These are phyloP conservation scores for Lipophrys pholis DNA, from an alignment of 2,113 vertebrate species.

Conservation along the genomic window DNA sequence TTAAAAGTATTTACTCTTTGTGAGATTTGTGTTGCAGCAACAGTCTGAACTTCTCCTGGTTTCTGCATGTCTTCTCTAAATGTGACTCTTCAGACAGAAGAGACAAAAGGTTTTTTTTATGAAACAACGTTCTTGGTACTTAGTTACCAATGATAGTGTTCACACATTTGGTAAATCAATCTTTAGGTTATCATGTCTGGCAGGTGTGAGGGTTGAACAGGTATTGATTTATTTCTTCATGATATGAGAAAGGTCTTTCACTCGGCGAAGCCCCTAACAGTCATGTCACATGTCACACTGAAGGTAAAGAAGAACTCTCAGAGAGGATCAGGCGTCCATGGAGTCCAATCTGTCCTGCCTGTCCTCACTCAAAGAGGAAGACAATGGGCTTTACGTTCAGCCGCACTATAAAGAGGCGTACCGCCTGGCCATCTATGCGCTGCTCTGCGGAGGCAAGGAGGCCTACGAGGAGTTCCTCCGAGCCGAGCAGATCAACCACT, in stretches of 20 bases:
- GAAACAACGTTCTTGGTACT: too few relatives aligned
- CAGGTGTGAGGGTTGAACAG: background rate
- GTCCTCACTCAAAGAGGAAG: conserved; percentile 88
- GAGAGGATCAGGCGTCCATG: conserved; percentile 68
- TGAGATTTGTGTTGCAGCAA: too few relatives aligned
- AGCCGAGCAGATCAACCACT: conserved; percentile 87
- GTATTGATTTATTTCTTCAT: background rate
- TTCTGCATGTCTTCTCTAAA: too few relatives aligned
- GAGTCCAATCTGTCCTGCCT: conserved; percentile 86
- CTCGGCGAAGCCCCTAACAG: background rate
- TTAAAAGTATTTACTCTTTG: too few relatives aligned
- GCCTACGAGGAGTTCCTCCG: conserved; percentile 90
- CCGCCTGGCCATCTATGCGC: conserved; percentile 89
- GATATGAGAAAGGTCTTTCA: background rate
- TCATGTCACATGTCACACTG: background rate
- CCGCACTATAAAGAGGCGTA: conserved; percentile 93
- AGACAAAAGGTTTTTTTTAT: too few relatives aligned
- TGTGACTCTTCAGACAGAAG: too few relatives aligned
- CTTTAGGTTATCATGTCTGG: background rate
- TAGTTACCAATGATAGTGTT: background rate
- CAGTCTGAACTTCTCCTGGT: too few relatives aligned
- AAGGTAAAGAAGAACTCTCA: conserved; percentile 40
- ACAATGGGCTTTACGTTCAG: conserved; percentile 84
- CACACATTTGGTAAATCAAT: conserved; percentile 13
- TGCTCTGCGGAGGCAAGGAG: conserved; percentile 89